Base-by-base conservation (phyloP, 2,113 vertebrate genomes). In the Stigmatopora argus region DNA sequence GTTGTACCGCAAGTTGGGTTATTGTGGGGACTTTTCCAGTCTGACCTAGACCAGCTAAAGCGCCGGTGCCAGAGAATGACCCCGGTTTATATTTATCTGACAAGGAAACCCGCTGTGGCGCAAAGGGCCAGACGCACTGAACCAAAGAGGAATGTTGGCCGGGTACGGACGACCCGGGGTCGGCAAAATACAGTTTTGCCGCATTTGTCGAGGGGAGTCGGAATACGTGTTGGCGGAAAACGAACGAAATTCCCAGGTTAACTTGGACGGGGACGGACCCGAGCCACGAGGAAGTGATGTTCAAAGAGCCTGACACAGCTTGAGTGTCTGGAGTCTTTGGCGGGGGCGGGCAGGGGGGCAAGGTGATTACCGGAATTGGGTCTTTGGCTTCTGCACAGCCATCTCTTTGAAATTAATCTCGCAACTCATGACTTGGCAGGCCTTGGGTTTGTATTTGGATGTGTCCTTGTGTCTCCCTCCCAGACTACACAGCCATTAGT, bases 351-450 rank as follows among this genome's bases (percentile, higher is more conserved):
- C 51, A n/a, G 57, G 65, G 47, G 66, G 79, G 74, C 44, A 70
- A 82, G 84, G 83, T 82, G 88, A 88, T 88, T 87, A 89, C 86
- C 86, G 87, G 87, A 89, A 89, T 86, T 80, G 88, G 81, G 84
- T 87, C 86, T 84, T 86, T 88, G 87, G 88, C 86, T 90, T 89
- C 83, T 87, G 82, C 83, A 74, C 74, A 86, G 82, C 83, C 65
- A 61, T 85, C 79, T 85, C 88, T 90, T 91, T 90, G 88, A 91
- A 91, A 89, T 88, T 81, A 90, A 92, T 91, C 89, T 87, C 71
- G 73, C 87, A 89, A 89, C 90, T 83, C 87, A 89, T 90, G 88
- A 91, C 90, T 90, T 90, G 90, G 88, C 89, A 90, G 87, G 84
- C 83, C 68, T 75, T 51, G 69, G 83, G 38, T 81, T 86, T 83